A percentile compares a stretch with the other conserved stretches of the same genome.
phyloP scores from a whole-genome alignment of 2,888 invertebrate species.

The Thera obeliscata region DNA sequence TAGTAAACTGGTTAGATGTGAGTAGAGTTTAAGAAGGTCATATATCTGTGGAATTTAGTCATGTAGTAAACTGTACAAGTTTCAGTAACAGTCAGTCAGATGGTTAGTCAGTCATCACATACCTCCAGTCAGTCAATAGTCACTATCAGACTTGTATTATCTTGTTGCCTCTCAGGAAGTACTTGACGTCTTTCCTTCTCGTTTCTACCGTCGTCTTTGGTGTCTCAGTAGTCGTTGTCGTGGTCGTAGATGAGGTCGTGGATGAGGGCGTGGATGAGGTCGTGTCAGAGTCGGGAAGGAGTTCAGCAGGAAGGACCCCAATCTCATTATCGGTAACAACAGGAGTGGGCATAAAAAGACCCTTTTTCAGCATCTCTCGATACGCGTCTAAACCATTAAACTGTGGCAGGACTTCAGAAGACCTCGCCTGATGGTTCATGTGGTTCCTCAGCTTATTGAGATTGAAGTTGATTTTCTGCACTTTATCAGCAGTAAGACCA shows the following conservation, averaged over 20 bases:
- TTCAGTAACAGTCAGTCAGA: constrained; percentile 41
- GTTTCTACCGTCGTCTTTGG: constrained; percentile 59
- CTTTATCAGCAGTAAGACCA: constrained; percentile 69
- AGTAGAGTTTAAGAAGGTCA: neutral
- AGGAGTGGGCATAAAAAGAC: constrained; percentile 67
- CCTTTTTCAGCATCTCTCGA: constrained; percentile 61
- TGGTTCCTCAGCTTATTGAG: constrained; percentile 66
- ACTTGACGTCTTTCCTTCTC: constrained; percentile 75
- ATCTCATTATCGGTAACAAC: constrained; percentile 74
- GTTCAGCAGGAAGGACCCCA: constrained; percentile 73
- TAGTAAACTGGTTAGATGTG: constrained; percentile 18
- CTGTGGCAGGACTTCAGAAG: constrained; percentile 65
- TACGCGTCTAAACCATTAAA: constrained; percentile 61
- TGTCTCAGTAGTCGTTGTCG: constrained; percentile 53
- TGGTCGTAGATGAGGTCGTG: constrained; percentile 48
- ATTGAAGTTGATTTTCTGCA: constrained; percentile 74
- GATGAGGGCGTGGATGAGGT: constrained; percentile 53
- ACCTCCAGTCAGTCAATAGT: constrained; percentile 53
- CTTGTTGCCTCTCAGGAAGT: constrained; percentile 78
- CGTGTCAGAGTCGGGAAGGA: constrained; percentile 56
- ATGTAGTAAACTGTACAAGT: constrained; percentile 21
- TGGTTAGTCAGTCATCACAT: constrained; percentile 39
- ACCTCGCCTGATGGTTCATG: constrained; percentile 66
- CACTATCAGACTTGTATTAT: constrained; percentile 78
- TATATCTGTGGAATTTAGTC: constrained; percentile 40